Percentiles rank a stretch among this genome's conserved stretches.
Evolutionary conservation across 2,888 invertebrate genomes (phyloP).

Genomic region (Spialia ferax): DNA sequence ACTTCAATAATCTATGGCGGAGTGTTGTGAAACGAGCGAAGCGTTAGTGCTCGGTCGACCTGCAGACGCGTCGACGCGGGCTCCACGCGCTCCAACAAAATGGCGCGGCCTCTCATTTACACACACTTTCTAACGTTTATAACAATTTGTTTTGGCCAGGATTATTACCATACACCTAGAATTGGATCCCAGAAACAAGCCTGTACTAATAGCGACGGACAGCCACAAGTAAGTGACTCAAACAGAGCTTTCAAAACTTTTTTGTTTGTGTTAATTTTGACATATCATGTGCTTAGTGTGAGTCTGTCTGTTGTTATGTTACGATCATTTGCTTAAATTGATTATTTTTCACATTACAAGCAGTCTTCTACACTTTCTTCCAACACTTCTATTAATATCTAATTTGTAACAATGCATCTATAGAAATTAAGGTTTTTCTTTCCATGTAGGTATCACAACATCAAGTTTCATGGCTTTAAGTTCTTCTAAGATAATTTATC

Average conservation of each 20-base stretch:
- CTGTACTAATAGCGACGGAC: slow-evolving; percentile 73
- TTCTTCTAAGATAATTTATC: too few species aligned
- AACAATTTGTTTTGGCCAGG: slow-evolving; percentile 63
- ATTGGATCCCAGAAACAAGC: slow-evolving; percentile 73
- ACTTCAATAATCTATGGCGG: slow-evolving; percentile 61
- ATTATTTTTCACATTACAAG: neutral
- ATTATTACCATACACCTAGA: slow-evolving; percentile 69
- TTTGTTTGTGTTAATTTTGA: slow-evolving; percentile 58
- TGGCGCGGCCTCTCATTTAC: slow-evolving; percentile 68
- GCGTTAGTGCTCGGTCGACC: slow-evolving; percentile 77
- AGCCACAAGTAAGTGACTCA: slow-evolving; percentile 73
- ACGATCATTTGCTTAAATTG: neutral
- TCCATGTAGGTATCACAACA: too few species aligned
- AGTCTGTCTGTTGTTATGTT: slow-evolving; percentile 21
- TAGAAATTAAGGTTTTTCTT: too few species aligned
- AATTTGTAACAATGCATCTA: too few species aligned
- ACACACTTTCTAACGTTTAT: slow-evolving; percentile 64
- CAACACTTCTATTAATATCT: too few species aligned
- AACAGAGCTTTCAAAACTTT: slow-evolving; percentile 56
- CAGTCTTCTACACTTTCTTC: neutral
- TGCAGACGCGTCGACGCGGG: slow-evolving; percentile 69
- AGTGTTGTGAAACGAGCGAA: slow-evolving; percentile 75
- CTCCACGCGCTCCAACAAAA: slow-evolving; percentile 67
- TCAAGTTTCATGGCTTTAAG: too few species aligned
- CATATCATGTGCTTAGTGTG: slow-evolving; percentile 51